phyloP scores from a whole-genome alignment of 1,140 invertebrate species.

The Mycetomoellerius zeteki region DNA sequence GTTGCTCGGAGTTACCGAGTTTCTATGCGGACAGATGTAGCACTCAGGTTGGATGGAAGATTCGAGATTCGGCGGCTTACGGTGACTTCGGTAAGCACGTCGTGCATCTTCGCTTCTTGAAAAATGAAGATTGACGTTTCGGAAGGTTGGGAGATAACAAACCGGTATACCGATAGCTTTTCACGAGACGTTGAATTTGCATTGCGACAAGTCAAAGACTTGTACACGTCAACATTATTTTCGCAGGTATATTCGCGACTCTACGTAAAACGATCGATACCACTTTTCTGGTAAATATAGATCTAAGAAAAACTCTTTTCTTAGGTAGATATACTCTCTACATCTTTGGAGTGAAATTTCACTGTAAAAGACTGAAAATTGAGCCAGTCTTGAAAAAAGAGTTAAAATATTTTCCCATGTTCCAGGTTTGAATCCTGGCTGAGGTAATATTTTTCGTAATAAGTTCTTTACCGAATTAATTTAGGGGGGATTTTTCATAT shows the following conservation, averaged over 20 bases:
- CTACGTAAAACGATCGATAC: background rate
- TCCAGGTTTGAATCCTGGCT: no score
- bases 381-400: no score
- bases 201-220: constrained; percentile 5
- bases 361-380: no score
- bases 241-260: background rate
- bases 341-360: no score
- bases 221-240: background rate
- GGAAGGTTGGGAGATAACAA: background rate
- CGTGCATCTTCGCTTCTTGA: background rate
- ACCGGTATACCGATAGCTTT: background rate
- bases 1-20: constrained; percentile 9
- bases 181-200: background rate
- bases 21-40: background rate
- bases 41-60: background rate
- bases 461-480: no score
- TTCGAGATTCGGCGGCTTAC: background rate
- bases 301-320: background rate
- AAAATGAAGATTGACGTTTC: constrained; percentile 33
- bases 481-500: no score
- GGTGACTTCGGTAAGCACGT: background rate
- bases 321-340: no score
- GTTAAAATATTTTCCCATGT: no score
- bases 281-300: background rate
- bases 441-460: no score